These are phyloP conservation scores for Chitala chitala DNA, from an alignment of 2,113 vertebrate genomes.

Conservation along the genomic window DNA sequence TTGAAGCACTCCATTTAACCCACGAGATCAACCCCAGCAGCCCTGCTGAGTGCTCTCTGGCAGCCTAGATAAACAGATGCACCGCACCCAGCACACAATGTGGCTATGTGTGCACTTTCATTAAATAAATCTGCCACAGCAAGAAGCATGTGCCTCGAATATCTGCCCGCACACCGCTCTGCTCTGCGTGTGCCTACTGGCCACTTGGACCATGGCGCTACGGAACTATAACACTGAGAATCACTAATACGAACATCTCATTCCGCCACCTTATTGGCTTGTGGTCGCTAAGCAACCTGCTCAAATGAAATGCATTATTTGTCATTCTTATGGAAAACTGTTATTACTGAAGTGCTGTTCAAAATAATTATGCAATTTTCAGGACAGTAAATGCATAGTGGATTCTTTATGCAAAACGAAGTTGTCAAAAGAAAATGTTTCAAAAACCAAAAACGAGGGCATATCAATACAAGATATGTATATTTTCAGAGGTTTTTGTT, in stretches of 20 bases:
- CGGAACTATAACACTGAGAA: slow-evolving; percentile 56
- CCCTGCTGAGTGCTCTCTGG: slow-evolving; percentile 38
- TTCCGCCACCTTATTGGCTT: slow-evolving; percentile 40
- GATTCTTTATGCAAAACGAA: slow-evolving; percentile 4
- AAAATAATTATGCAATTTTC: slow-evolving; percentile 9
- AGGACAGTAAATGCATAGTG: background rate
- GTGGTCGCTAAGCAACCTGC: slow-evolving; percentile 64
- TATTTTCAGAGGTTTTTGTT: background rate
- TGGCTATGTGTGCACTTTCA: slow-evolving; percentile 34
- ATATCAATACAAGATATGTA: background rate
- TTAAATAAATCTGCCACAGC: slow-evolving; percentile 47
- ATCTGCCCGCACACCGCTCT: slow-evolving; percentile 47
- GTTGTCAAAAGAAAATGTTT: background rate
- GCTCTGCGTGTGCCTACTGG: slow-evolving; percentile 56
- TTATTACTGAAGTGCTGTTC: slow-evolving; percentile 17
- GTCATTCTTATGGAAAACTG: slow-evolving; percentile 10
- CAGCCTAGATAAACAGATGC: slow-evolving; percentile 57
- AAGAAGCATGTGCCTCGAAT: slow-evolving; percentile 36
- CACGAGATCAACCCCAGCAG: slow-evolving; percentile 33
- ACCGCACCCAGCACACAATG: slow-evolving; percentile 50
- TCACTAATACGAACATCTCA: slow-evolving; percentile 59
- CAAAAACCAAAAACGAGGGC: background rate
- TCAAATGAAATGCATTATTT: slow-evolving; percentile 46
- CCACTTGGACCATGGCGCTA: too few relatives aligned
- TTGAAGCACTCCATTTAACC: background rate